Evolutionary conservation across 2,888 invertebrate genomes (phyloP), one percentile per base, ranked within the genome.

Genomic region (Tetragonula carbonaria): DNA sequence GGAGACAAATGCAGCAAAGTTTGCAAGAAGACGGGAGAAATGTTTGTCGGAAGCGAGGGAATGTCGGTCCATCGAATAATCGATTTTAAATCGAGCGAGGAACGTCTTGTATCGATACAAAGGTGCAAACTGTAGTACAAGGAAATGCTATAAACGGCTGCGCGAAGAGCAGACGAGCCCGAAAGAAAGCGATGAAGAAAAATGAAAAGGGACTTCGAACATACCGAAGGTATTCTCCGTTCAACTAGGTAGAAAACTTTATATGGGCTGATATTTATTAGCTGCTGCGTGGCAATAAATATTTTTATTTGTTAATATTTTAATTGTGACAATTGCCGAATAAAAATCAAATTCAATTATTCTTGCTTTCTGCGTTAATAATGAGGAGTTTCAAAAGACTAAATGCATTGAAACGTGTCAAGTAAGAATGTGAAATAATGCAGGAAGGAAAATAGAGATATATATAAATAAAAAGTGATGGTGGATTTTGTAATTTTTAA

Each of bases 161-260:
- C 63, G 63, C 18, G 66, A 73, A n/a, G 63, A 38, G 72, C 62
- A n/a, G 55, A 38, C 38, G 38, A 38, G 38, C 6, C 38, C 38
- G 38, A 72, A 38, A 33, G 50, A n/a, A n/a, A 14, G n/a, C 57
- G 51, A 68, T 28, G 38, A 73, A 73, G 73, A 74, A 65, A 68
- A 65, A 74, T 74, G 74, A 73, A 65, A 70, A 33, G 68, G 68
- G 65, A 65, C 28, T 55, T 16, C 51, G 50, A 74, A 70, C 81
- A 45, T 63, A 70, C 63, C 18, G 57, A 51, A 57, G 50, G 78
- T 51, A 68, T 78, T 78, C 68, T 11, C 23, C 38, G 81, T 78
- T 78, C 81, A 82, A 78, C 81, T 50, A 57, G 63, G 21, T 78
- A 57, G 81, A 74, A 78, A 82, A 70, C 72, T 78, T 78, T 78